These are phyloP conservation scores for Myxocyprinus asiaticus DNA, from an alignment of 2,113 vertebrate species.

Conservation along the genomic window DNA sequence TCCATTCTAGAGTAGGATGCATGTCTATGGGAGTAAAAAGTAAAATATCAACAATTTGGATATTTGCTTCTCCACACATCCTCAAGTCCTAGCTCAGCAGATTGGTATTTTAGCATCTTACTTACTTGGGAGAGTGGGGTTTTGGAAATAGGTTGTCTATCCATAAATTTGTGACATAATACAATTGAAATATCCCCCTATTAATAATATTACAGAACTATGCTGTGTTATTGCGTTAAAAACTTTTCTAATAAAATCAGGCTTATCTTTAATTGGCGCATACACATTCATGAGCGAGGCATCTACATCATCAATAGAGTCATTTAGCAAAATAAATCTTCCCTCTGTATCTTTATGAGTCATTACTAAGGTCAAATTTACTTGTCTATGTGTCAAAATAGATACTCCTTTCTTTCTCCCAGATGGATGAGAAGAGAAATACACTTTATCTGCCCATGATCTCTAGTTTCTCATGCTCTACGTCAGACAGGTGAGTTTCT, in stretches of 20 bases:
- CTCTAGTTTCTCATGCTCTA: slow-evolving; percentile 10
- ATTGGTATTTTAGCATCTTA: slow-evolving; percentile 9
- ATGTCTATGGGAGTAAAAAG: slow-evolving; percentile 14
- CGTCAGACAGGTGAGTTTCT: slow-evolving; percentile 26
- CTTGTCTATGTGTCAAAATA: slow-evolving; percentile 26
- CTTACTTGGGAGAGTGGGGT: background rate
- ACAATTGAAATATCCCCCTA: slow-evolving; percentile 13
- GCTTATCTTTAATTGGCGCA: background rate
- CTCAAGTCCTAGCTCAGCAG: background rate
- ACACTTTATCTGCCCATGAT: slow-evolving; percentile 18
- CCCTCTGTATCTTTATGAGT: slow-evolving; percentile 11
- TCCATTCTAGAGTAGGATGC: slow-evolving; percentile 23
- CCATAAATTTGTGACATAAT: background rate
- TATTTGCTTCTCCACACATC: slow-evolving; percentile 14
- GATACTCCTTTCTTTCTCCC: slow-evolving; percentile 12
- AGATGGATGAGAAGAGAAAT: slow-evolving; percentile 4
- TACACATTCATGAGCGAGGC: slow-evolving; percentile 14
- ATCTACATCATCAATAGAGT: background rate
- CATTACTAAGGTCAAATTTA: slow-evolving; percentile 17
- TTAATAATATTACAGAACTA: background rate
- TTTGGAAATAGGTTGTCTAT: slow-evolving; percentile 19
- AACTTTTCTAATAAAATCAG: slow-evolving; percentile 6
- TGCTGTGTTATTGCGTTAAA: slow-evolving; percentile 9
- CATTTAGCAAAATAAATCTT: slow-evolving; percentile 16
- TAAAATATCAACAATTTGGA: background rate